Conservation (phyloP, 2,797 vertebrate species). For the Alosa sapidissima region DNA sequence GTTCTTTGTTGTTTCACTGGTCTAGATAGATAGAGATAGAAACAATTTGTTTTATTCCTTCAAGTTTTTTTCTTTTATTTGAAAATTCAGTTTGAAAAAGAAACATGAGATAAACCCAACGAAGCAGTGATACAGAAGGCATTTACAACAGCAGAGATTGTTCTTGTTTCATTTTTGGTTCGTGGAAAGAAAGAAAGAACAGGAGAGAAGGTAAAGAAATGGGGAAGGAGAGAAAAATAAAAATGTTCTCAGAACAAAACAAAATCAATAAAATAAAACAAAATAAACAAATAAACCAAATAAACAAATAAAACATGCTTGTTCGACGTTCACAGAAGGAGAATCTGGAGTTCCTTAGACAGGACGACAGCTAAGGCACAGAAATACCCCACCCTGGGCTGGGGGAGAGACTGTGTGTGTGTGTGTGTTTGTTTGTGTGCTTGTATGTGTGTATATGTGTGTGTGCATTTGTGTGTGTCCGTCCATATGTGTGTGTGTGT, state of each 20-base stretch:
- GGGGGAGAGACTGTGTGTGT: conserved; percentile 53
- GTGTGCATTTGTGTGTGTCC: neutral
- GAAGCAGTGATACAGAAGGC: conserved; percentile 87
- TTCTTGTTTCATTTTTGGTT: conserved; percentile 68
- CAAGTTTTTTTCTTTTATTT: conserved; percentile 42
- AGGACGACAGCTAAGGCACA: conserved; percentile 96
- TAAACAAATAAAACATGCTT: conserved; percentile 13
- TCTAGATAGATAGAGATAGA: neutral
- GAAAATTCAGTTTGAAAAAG: conserved; percentile 66
- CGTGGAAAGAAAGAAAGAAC: conserved; percentile 64
- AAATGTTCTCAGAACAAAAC: conserved; percentile 54
- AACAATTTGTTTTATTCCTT: conserved; percentile 28
- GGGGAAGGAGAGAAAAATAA: conserved; percentile 59
- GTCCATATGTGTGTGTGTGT: neutral
- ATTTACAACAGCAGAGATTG: conserved; percentile 87
- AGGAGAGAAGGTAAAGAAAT: conserved; percentile 24
- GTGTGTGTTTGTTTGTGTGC: neutral
- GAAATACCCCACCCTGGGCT: conserved; percentile 75
- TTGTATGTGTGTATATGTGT: neutral
- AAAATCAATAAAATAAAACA: neutral
- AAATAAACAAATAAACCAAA: neutral
- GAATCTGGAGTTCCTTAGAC: conserved; percentile 71
- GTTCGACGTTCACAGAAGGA: conserved; percentile 73
- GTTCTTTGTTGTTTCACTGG: too few relatives aligned
- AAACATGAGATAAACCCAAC: conserved; percentile 68